These are phyloP conservation scores for Eutrigla gurnardus DNA, from an alignment of 2,797 vertebrate species.

Conservation along the genomic window DNA sequence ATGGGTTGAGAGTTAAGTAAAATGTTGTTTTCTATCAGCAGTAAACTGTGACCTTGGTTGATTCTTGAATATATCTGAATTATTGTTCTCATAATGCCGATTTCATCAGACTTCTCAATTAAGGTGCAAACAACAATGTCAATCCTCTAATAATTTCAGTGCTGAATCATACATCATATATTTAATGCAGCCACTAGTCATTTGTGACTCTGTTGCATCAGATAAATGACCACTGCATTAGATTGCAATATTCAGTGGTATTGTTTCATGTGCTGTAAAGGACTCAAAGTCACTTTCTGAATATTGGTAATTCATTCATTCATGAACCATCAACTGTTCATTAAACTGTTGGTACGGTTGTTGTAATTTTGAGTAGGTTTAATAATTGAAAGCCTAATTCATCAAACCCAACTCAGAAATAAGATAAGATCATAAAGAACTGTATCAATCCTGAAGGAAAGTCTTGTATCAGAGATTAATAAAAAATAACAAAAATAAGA, in stretches of 20 bases:
- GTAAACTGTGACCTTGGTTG: neutral
- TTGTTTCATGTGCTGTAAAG: constrained; percentile 8
- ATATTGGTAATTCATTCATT: neutral
- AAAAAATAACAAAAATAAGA: too few relatives aligned
- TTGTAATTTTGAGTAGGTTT: neutral
- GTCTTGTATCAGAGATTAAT: too few relatives aligned
- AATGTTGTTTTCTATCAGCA: constrained; percentile 2
- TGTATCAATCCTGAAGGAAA: too few relatives aligned
- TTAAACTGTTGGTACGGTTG: neutral
- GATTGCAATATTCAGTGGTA: constrained; percentile 37
- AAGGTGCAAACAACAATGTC: constrained; percentile 7
- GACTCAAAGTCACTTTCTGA: too few relatives aligned
- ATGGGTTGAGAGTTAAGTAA: neutral
- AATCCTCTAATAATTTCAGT: constrained; percentile 2
- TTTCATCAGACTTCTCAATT: constrained; percentile 24
- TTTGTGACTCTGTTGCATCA: constrained; percentile 7
- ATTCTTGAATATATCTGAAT: constrained; percentile 8
- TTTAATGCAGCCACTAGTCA: neutral
- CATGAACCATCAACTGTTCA: neutral
- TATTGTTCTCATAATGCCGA: constrained; percentile 7
- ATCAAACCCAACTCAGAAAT: neutral
- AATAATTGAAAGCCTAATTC: neutral
- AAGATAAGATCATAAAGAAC: too few relatives aligned
- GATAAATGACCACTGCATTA: constrained; percentile 21
- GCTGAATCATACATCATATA: neutral